Percentiles rank a stretch among this genome's conserved stretches.
Conservation (phyloP, 2,113 vertebrate species). For the mouse (Mus musculus) region DNA sequence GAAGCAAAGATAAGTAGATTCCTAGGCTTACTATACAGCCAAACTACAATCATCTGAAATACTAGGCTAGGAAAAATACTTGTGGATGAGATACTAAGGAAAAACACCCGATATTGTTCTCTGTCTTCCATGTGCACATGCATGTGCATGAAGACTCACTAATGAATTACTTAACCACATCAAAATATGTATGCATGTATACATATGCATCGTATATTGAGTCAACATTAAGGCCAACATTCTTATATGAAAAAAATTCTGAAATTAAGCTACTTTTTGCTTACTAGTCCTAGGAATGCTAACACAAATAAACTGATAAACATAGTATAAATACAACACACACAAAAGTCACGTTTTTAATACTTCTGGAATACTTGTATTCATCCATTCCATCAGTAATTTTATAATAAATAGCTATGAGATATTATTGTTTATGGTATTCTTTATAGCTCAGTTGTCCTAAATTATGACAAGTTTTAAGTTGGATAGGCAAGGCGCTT, state of each 20-base stretch:
- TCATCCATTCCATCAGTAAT: background rate
- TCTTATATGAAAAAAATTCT: background rate
- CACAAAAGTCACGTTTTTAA: background rate
- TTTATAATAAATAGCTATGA: background rate
- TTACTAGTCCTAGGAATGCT: background rate
- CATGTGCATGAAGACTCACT: background rate
- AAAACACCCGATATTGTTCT: background rate
- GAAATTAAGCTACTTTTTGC: background rate
- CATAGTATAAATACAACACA: background rate
- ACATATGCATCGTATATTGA: background rate
- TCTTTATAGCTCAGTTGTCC: fast-evolving
- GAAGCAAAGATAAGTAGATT: background rate
- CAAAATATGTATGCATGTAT: background rate
- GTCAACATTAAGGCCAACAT: background rate
- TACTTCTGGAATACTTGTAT: background rate
- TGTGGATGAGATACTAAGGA: background rate
- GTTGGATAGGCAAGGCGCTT: background rate
- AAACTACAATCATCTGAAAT: background rate
- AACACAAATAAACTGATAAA: background rate
- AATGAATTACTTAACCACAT: background rate
- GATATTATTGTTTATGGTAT: background rate
- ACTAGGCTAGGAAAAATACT: background rate
- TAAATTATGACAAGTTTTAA: background rate
- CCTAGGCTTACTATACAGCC: too few relatives aligned
- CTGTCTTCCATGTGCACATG: background rate